Percentiles rank a stretch among this genome's conserved stretches.
Conservation (phyloP, 2,797 vertebrate species). For the Crossoptilon crossoptilon region DNA sequence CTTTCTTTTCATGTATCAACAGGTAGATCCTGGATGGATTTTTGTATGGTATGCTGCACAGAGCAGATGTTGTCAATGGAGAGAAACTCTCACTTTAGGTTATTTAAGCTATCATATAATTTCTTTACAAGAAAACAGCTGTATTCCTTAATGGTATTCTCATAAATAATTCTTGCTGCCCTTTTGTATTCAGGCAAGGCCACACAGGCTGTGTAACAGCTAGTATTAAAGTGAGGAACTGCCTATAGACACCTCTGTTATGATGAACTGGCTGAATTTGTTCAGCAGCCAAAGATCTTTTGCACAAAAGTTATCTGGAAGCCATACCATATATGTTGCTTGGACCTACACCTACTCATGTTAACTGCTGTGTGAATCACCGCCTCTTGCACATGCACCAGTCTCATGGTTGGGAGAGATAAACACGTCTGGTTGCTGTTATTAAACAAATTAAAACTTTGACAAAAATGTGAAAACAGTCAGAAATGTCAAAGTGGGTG, state of each 20-base stretch:
- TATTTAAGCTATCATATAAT: accelerated
- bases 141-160: background rate
- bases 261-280: background rate
- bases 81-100: background rate
- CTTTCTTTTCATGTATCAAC: background rate
- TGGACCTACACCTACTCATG: background rate
- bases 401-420: background rate
- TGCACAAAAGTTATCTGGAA: background rate
- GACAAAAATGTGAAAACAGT: background rate
- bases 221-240: background rate
- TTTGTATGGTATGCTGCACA: background rate
- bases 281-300: background rate
- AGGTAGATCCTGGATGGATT: background rate
- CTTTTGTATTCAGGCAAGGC: background rate
- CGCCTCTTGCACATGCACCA: background rate
- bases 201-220: accelerated
- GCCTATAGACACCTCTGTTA: background rate
- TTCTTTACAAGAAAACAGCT: background rate
- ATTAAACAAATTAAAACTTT: background rate
- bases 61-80: background rate
- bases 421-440: background rate
- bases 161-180: background rate
- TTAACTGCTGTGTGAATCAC: accelerated
- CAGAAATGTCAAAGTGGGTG: background rate
- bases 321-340: accelerated